phyloP scores from a whole-genome alignment of 2,113 vertebrate species.

The Proterorhinus semilunaris region DNA sequence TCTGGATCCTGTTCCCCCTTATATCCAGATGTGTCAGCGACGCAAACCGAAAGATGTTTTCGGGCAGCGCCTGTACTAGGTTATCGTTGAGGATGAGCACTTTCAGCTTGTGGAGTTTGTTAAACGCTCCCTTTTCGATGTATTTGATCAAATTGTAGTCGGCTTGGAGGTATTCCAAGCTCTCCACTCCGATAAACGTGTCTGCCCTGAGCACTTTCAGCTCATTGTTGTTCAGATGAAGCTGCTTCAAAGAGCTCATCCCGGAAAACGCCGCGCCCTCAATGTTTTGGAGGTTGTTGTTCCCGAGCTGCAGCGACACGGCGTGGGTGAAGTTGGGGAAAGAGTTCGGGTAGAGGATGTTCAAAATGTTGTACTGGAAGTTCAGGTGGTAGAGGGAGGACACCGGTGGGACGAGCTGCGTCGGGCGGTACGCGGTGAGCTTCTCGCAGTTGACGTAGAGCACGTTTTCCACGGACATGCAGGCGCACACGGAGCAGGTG shows the following conservation, averaged over 20 bases:
- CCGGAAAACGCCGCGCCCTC: constrained; percentile 96
- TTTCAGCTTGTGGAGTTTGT: constrained; percentile 97
- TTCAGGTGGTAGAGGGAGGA: constrained; percentile 97
- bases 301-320: constrained; percentile 96
- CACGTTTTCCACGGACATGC: constrained; percentile 96
- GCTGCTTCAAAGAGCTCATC: constrained; percentile 93
- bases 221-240: constrained; percentile 99
- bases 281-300: constrained; percentile 97
- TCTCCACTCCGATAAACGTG: constrained; percentile 97
- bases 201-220: constrained; percentile 94
- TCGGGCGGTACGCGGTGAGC: constrained; percentile 94
- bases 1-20: constrained; percentile 96
- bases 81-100: constrained; percentile 99
- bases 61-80: constrained; percentile 92
- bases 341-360: constrained; percentile 93
- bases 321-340: constrained; percentile 97
- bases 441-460: constrained; percentile 99
- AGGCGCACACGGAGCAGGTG: constrained; percentile 96
- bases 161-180: constrained; percentile 99
- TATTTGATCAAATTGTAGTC: constrained; percentile 99
- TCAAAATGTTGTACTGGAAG: constrained; percentile 96
- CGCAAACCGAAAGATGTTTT: constrained; percentile 98
- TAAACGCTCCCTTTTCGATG: constrained; percentile 97
- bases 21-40: constrained; percentile 98
- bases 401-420: constrained; percentile 90